Evolutionary conservation across 2,797 vertebrate species (phyloP), one percentile per base, ranked within the genome.

Genomic region (Hydrophis major): DNA sequence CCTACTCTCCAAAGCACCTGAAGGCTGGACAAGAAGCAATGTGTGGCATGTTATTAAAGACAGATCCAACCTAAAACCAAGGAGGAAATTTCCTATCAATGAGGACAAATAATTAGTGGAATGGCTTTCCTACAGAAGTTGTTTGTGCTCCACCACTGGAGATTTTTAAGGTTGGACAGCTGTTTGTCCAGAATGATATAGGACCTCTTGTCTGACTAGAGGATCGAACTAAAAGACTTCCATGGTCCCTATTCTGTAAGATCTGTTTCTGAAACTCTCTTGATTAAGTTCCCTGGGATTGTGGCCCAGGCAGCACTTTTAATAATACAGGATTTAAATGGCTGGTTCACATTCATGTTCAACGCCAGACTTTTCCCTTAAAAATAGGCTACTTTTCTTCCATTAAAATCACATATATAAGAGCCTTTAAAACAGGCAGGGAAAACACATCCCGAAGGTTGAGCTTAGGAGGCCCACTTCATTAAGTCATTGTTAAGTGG

Each of bases 261-360:
- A 93, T 55, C 3, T 50, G 57, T 93, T 93, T 89, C 11, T 50
- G 27, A 92, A 94, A 96, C 95, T 95, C 53, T 89, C 93, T 87
- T 95, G 91, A 93, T 92, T 96, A 93, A 47, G 2, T 93, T 69
- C 93, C 93, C 94, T 92, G 90, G 91, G 94, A 95, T 94, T 91
- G 86, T 93, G 88, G 47, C 6, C 94, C 93, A 92, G 69, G 92
- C 59, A 94, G 87, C 57, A 88, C 90, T 94, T 60, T 89, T 13
- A 90, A 92, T 89, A 96, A 90, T 91, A 89, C 13, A 92, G 92
- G 47, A 89, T 93, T 96, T 92, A 94, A 55, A 55, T 55, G 53
- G 53, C 53, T 55, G 56, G 42, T 89, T 93, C 78, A 86, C 16
- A n/a, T 16, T 42, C 59, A 69, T 11, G 12, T 66, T 93, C 78